These are phyloP conservation scores for Adoxophyes honmai DNA, from an alignment of 1,140 invertebrate genomes.

Conservation along the genomic window DNA sequence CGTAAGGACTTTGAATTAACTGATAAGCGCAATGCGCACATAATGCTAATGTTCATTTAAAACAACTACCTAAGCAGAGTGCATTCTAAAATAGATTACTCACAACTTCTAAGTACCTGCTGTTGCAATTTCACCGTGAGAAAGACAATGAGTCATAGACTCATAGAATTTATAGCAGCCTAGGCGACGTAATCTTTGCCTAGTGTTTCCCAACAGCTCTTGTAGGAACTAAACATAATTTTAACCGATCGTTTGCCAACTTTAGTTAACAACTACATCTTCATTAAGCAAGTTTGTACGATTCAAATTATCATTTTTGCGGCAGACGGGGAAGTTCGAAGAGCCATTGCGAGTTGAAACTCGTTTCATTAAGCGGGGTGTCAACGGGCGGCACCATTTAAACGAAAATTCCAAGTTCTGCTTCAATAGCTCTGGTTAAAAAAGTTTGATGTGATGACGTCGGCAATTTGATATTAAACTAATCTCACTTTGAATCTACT, in stretches of 20 bases:
- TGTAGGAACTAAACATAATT: background rate
- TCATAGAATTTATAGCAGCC: slow-evolving; percentile 15
- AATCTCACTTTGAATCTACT: no score
- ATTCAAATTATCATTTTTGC: background rate
- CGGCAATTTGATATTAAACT: no score
- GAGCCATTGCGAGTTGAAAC: background rate
- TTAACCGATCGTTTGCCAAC: no score
- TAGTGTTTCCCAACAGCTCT: background rate
- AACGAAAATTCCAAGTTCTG: background rate
- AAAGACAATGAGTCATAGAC: slow-evolving; percentile 60
- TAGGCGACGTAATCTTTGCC: background rate
- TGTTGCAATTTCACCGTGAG: slow-evolving; percentile 48
- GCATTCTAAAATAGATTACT: slow-evolving; percentile 43
- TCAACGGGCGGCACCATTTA: background rate
- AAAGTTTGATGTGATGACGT: no score
- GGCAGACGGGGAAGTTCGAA: background rate
- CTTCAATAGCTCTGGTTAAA: background rate
- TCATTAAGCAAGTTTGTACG: no score
- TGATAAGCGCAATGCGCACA: no score
- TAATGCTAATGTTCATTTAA: no score
- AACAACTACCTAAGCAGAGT: background rate
- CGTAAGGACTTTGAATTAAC: no score
- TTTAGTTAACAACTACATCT: no score
- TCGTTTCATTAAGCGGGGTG: background rate
- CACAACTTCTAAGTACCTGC: slow-evolving; percentile 52